phyloP scores from a whole-genome alignment of 2,888 invertebrate genomes.

The Volucella bombylans region DNA sequence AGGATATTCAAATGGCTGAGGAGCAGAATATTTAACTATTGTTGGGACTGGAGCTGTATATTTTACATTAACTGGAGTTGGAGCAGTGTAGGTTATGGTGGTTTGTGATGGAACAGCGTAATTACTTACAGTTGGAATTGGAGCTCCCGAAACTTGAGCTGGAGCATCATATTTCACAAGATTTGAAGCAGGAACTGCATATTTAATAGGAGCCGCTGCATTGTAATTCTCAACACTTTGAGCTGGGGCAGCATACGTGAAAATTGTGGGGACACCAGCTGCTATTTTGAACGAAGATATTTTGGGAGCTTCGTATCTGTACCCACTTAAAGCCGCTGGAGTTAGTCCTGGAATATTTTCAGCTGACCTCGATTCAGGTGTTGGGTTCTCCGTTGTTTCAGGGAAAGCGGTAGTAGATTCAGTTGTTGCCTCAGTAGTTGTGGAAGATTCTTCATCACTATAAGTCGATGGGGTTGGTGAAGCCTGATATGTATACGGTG shows the following conservation, averaged over 20 bases:
- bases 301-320: constrained; percentile 37
- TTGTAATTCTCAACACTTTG: constrained; percentile 8
- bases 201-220: constrained; percentile 24
- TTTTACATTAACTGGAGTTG: constrained; percentile 46
- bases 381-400: constrained; percentile 24
- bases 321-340: constrained; percentile 23
- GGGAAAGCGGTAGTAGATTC: constrained; percentile 32
- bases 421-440: constrained; percentile 47
- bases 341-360: constrained; percentile 27
- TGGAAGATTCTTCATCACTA: constrained; percentile 20
- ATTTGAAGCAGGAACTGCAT: constrained; percentile 32
- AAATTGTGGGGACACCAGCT: constrained; percentile 11
- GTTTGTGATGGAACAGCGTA: constrained; percentile 5
- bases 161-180: constrained; percentile 42
- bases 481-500: constrained; percentile 18
- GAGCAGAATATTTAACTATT: constrained; percentile 12
- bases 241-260: constrained; percentile 27
- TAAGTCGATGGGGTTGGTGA: constrained; percentile 11
- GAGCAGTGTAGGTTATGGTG: neutral
- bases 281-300: neutral
- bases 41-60: constrained; percentile 68
- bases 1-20: constrained; percentile 5
- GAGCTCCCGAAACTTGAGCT: neutral
- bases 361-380: constrained; percentile 23
- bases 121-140: neutral